Evolutionary conservation across 2,113 vertebrate genomes (phyloP), one percentile per base, ranked within the genome.

Genomic region (Phycodurus eques): DNA sequence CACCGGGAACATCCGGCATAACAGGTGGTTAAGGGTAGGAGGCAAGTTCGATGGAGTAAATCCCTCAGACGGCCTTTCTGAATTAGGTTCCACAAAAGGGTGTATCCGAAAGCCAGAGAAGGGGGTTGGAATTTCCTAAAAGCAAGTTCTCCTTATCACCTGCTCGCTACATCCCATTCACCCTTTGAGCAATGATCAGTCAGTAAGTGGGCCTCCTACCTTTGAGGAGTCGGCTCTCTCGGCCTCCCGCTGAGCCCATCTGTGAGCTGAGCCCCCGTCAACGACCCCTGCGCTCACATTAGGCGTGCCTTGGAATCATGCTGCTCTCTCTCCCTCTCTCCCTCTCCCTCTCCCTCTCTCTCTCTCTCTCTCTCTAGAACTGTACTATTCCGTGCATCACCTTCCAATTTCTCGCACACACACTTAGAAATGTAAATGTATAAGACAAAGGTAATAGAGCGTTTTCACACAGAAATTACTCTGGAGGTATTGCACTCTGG

Each of bases 381-480:
- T 77, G 77, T 71, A 65, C 78, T 72, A 72, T n/a, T 27, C 71
- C 62, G 74, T 15, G 67, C 57, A 69, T 67, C 80, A 75, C 85
- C 83, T 79, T 83, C 80, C 67, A 85, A 70, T 82, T 72, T 67
- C 80, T 71, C 81, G 78, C 65, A 75, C 74, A 39, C 59, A 54
- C 67, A 44, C 56, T 14, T 57, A 68, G 49, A 69, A 47, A 49
- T 54, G n/a, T 64, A 68, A 54, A 54, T 62, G 70, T 67, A 17
- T 0, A 43, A 65, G 61, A 74, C 75, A 68, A 74, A 77, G 78
- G 76, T 83, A 81, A 82, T 68, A 73, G 79, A 80, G 81, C 85
- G 78, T 83, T 67, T 54, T 81, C 68, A 80, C 82, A 89, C 81
- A 87, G 77, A 82, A 79, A 84, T 73, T 81, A 81, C 33, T 81